Evolutionary conservation across 2,888 invertebrate species (phyloP).

Genomic region (Cephus rjabovi): DNA sequence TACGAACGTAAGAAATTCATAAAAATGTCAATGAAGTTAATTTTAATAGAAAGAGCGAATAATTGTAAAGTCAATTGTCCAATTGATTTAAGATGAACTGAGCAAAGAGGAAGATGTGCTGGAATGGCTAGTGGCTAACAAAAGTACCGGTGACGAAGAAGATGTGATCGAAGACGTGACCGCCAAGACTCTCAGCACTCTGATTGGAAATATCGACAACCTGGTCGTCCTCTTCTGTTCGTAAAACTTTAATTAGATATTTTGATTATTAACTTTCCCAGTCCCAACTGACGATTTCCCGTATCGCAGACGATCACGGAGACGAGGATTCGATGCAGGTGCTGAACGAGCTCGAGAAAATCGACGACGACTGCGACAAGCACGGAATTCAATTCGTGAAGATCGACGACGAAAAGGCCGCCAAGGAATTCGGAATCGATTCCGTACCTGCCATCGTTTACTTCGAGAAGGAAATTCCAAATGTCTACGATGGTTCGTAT

Average conservation of each 20-base stretch:
- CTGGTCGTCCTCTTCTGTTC: conserved; percentile 93
- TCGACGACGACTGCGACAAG: conserved; percentile 93
- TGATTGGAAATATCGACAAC: conserved; percentile 91
- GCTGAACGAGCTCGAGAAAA: conserved; percentile 88
- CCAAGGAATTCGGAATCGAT: conserved; percentile 88
- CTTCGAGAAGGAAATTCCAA: conserved; percentile 93
- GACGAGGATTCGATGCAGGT: conserved; percentile 90
- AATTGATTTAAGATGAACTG: conserved; percentile 76
- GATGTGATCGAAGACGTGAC: conserved; percentile 95
- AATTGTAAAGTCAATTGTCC: too few relatives aligned
- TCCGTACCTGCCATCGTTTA: conserved; percentile 86
- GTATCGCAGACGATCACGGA: conserved; percentile 84
- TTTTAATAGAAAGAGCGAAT: too few relatives aligned
- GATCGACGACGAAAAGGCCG: conserved; percentile 88
- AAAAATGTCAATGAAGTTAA: not conserved
- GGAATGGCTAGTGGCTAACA: conserved; percentile 93
- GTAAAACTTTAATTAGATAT: conserved; percentile 55
- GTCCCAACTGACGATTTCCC: not conserved
- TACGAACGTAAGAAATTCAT: conserved; percentile 80
- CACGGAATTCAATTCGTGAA: conserved; percentile 94
- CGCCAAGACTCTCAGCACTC: conserved; percentile 86
- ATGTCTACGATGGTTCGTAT: conserved; percentile 84
- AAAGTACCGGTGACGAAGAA: conserved; percentile 93
- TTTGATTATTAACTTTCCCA: too few relatives aligned
- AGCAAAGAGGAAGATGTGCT: conserved; percentile 92